Conservation (phyloP, 2,113 vertebrate species). For the Verasper variegatus region DNA sequence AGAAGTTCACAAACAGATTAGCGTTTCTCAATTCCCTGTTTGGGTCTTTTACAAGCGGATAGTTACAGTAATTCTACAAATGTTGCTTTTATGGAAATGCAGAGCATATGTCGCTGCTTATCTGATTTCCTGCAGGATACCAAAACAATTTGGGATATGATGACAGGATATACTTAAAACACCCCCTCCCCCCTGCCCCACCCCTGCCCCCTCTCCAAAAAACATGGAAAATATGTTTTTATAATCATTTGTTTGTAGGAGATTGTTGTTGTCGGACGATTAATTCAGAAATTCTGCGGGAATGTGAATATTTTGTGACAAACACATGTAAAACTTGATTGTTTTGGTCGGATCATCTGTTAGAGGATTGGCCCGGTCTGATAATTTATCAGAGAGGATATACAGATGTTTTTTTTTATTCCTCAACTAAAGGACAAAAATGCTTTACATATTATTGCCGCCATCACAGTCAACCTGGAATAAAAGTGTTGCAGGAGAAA, state of each 20-base stretch:
- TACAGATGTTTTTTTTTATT: not conserved
- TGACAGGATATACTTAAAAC: slow-evolving; percentile 58
- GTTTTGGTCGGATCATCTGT: slow-evolving; percentile 4
- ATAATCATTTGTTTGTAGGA: slow-evolving; percentile 48
- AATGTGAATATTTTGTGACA: not conserved
- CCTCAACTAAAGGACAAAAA: not conserved
- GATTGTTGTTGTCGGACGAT: slow-evolving; percentile 49
- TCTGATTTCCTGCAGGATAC: slow-evolving; percentile 73
- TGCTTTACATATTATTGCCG: not conserved
- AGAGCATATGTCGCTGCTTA: slow-evolving; percentile 77
- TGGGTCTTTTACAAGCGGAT: slow-evolving; percentile 56
- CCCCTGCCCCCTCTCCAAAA: not conserved
- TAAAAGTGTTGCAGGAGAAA: not conserved
- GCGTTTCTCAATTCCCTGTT: slow-evolving; percentile 50
- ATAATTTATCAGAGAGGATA: not conserved
- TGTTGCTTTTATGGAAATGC: slow-evolving; percentile 77
- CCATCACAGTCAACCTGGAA: not conserved
- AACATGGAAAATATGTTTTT: slow-evolving; percentile 57
- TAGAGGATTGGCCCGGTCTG: not conserved
- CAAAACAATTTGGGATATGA: slow-evolving; percentile 77
- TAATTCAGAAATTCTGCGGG: slow-evolving; percentile 42
- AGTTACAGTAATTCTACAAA: slow-evolving; percentile 71
- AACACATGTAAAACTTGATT: slow-evolving; percentile 2
- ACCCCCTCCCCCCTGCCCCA: not conserved
- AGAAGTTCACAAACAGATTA: slow-evolving; percentile 61